Base-by-base conservation (phyloP, 2,888 invertebrate species). In the Macaria notata region DNA sequence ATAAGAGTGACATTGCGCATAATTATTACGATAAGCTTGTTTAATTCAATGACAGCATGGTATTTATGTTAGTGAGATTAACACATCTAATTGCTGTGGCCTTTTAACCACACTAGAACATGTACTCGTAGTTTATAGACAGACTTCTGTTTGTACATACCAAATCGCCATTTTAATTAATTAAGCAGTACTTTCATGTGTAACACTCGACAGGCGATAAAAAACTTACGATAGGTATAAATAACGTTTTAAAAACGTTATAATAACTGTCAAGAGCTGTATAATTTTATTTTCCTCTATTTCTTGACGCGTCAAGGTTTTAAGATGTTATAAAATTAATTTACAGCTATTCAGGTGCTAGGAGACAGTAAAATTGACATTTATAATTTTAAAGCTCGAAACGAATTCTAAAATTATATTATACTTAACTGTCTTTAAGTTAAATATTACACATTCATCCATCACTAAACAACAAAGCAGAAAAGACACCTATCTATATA, bases 121-220 rank as follows among this genome's bases (percentile, higher is more conserved):
- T 8, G 9, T 39, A 39, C 39, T 6, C n/a, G n/a, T 19, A 19
- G 19, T 19, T 19, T 19, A 19, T 19, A 19, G 19, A 19, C 19
- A 19, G 1, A 2, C 33, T 36, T 36, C 4, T 36, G 33, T 36
- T 0, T 36, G 7, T 36, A 36, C 7, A 2, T 61, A 63, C 64
- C 64, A 63, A 59, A 63, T 66, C 64, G 45, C n/a, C 9, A 54
- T 55, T 64, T 56, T 54, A 54, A 62, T 62, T 62, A 59, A 62
- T 62, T 48, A 56, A 56, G 39, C 43, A 56, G 55, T 62, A 62
- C 50, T 56, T 62, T 59, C 55, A 59, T 49, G 64, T 59, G 60
- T 61, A 59, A 52, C 59, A 60, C 59, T 54, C 57, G 60, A 59
- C 49, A 41, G 39, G 52, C 50, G 56, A 58, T 59, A 54, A 59